Conservation (phyloP, 1,140 invertebrate genomes). For the Macrocentrus cingulum region DNA sequence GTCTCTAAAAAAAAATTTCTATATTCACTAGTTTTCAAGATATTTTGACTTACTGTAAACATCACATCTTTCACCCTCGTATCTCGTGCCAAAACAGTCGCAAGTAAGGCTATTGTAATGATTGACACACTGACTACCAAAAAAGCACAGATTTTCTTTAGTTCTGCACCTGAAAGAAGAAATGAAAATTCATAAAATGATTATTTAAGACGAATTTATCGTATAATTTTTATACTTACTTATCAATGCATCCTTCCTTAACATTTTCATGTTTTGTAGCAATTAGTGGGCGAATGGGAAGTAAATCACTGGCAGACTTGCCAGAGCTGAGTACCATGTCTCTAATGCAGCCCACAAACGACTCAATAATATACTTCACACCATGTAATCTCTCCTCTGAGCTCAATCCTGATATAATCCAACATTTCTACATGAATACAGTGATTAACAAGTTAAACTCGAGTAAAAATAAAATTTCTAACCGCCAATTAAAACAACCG, state of each 20-base stretch:
- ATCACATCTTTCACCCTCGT: slow-evolving; percentile 88
- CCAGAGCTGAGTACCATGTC: slow-evolving; percentile 81
- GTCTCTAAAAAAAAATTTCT: no score
- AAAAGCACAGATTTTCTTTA: slow-evolving; percentile 78
- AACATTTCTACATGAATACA: slow-evolving; percentile 1
- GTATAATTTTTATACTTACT: slow-evolving; percentile 51
- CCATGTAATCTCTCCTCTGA: slow-evolving; percentile 82
- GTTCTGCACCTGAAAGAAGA: slow-evolving; percentile 65
- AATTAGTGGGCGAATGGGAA: slow-evolving; percentile 77
- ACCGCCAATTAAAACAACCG: slow-evolving; percentile 88
- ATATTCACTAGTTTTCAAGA: no score
- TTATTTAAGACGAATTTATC: not conserved
- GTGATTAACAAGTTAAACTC: slow-evolving; percentile 17
- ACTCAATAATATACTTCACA: slow-evolving; percentile 88
- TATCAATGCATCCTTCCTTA: slow-evolving; percentile 79
- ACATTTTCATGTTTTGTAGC: slow-evolving; percentile 85
- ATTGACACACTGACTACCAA: slow-evolving; percentile 82
- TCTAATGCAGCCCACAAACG: slow-evolving; percentile 88
- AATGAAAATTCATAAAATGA: slow-evolving; percentile 1
- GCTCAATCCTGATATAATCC: slow-evolving; percentile 69
- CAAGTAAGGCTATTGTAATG: slow-evolving; percentile 84
- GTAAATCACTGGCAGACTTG: slow-evolving; percentile 77
- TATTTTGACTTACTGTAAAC: slow-evolving; percentile 75
- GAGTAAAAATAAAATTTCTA: slow-evolving; percentile 27
- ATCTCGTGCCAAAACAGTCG: slow-evolving; percentile 88